phyloP scores from a whole-genome alignment of 2,797 vertebrate species.

The Thripadectes ignobilis region DNA sequence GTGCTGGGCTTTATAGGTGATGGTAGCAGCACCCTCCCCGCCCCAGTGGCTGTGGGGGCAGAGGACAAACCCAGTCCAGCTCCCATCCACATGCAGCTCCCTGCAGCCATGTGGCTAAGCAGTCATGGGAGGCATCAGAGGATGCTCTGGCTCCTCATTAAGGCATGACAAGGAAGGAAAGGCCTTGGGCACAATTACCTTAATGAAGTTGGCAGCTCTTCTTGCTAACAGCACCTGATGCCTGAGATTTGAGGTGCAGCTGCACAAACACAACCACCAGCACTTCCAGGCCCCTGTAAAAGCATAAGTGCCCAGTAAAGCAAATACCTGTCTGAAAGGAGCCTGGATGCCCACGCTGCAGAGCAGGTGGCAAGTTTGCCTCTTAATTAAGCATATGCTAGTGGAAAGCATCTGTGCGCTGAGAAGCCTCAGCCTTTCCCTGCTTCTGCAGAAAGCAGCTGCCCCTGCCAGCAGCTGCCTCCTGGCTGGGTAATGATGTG shows the following conservation, averaged over 20 bases:
- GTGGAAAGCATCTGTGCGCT: neutral
- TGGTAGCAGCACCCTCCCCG: neutral
- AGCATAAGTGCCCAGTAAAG: neutral
- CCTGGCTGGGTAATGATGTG: neutral
- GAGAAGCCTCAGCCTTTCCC: neutral
- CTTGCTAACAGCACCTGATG: neutral
- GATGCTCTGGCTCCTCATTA: neutral
- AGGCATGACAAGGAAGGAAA: neutral
- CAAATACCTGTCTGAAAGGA: constrained; percentile 22
- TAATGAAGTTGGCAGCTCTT: constrained; percentile 4
- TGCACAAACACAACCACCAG: neutral
- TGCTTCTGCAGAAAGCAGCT: neutral
- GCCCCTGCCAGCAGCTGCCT: neutral
- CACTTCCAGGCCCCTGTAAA: neutral
- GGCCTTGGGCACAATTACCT: neutral
- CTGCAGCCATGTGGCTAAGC: neutral
- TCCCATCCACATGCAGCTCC: neutral
- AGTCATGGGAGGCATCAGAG: constrained; percentile 19
- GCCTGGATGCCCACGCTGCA: neutral
- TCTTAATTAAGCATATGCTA: neutral
- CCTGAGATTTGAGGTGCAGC: neutral
- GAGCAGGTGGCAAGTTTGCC: neutral
- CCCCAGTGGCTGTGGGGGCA: neutral
- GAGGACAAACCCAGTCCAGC: neutral
- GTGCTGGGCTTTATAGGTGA: neutral